These are phyloP conservation scores for Cantharis nigra DNA, from an alignment of 2,888 invertebrate species.

Conservation along the genomic window DNA sequence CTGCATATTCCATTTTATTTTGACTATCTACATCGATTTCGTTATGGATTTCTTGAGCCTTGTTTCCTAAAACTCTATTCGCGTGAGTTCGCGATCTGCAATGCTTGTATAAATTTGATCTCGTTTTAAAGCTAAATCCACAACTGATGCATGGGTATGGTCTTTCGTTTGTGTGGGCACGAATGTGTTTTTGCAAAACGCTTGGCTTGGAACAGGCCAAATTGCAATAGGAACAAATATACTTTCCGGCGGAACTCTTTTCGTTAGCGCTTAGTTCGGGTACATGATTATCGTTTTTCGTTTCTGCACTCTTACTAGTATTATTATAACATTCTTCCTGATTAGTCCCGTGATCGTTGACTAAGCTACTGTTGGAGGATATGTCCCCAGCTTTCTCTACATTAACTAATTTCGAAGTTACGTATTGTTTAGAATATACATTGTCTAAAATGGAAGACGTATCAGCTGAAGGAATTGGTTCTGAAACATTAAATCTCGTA, in stretches of 20 bases:
- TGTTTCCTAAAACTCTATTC: slow-evolving; percentile 54
- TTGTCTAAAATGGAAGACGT: slow-evolving; percentile 52
- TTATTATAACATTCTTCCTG: slow-evolving; percentile 13
- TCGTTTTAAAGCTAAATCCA: slow-evolving; percentile 92
- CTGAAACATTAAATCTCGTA: slow-evolving; percentile 42
- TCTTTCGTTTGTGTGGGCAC: slow-evolving; percentile 91
- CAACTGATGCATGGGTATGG: slow-evolving; percentile 89
- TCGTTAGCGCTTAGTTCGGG: slow-evolving; percentile 36
- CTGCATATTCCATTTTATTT: slow-evolving; percentile 23
- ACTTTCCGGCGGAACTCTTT: slow-evolving; percentile 63
- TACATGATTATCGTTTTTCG: slow-evolving; percentile 28
- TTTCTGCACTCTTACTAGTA: background rate
- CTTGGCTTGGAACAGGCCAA: slow-evolving; percentile 90
- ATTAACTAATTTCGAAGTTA: slow-evolving; percentile 34
- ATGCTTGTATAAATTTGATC: slow-evolving; percentile 91
- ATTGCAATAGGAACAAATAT: slow-evolving; percentile 87
- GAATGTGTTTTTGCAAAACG: slow-evolving; percentile 90
- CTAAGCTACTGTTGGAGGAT: slow-evolving; percentile 25
- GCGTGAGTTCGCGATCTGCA: slow-evolving; percentile 62
- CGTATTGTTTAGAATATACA: slow-evolving; percentile 42
- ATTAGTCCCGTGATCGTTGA: slow-evolving; percentile 8
- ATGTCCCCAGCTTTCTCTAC: slow-evolving; percentile 32
- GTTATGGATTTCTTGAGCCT: slow-evolving; percentile 41
- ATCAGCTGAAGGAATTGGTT: slow-evolving; percentile 42
- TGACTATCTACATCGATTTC: slow-evolving; percentile 33